These are phyloP conservation scores for Erebia aethiops DNA, from an alignment of 2,888 invertebrate genomes.

Conservation along the genomic window DNA sequence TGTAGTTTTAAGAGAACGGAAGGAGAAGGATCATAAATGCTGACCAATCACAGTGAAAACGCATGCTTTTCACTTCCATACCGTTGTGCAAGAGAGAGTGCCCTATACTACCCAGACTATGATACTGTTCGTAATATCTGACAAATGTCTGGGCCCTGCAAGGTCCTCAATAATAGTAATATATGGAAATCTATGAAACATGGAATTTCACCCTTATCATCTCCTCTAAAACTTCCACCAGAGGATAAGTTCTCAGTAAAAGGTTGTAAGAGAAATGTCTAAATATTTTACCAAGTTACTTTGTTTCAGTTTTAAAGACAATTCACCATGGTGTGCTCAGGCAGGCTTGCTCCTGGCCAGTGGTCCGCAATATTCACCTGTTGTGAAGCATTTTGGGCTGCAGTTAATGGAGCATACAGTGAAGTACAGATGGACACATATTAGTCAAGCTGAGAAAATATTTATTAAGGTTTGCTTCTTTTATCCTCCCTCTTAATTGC, in stretches of 20 bases:
- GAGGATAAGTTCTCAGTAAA: not conserved
- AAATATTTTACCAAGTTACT: not conserved
- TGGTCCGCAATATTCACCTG: slow-evolving; percentile 87
- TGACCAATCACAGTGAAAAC: too few species aligned
- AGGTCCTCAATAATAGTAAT: too few species aligned
- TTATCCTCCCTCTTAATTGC: not conserved
- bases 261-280: too few species aligned
- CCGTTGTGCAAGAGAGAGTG: too few species aligned
- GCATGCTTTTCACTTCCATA: too few species aligned
- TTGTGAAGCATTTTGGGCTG: slow-evolving; percentile 94
- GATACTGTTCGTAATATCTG: too few species aligned
- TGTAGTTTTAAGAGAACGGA: too few species aligned
- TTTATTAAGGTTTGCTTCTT: slow-evolving; percentile 87
- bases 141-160: too few species aligned
- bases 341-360: slow-evolving; percentile 92
- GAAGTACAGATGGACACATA: slow-evolving; percentile 96
- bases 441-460: slow-evolving; percentile 92
- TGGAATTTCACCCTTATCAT: too few species aligned
- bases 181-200: too few species aligned
- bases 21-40: too few species aligned
- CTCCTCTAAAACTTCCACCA: not conserved
- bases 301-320: slow-evolving; percentile 87
- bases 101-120: too few species aligned
- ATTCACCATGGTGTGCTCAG: slow-evolving; percentile 93
- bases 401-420: slow-evolving; percentile 97